Percentiles rank a stretch among this genome's conserved stretches.
These are phyloP conservation scores for Maccullochella peelii DNA, from an alignment of 2,113 vertebrate species.

Conservation along the genomic window DNA sequence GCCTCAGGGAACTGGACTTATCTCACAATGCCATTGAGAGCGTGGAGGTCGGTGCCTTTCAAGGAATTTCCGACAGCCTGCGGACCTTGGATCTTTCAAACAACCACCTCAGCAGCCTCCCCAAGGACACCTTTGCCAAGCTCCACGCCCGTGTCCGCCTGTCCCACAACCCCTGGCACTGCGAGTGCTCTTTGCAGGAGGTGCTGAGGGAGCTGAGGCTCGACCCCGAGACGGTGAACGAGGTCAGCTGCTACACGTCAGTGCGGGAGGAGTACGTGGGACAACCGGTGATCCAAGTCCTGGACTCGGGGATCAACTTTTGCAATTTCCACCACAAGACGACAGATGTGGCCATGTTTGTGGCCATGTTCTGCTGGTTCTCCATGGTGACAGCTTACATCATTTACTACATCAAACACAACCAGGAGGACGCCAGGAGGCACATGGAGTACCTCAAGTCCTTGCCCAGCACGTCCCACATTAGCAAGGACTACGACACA, in stretches of 20 bases:
- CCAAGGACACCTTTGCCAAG: slow-evolving; percentile 87
- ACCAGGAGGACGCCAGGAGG: slow-evolving; percentile 87
- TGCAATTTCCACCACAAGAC: slow-evolving; percentile 88
- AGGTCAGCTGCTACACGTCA: slow-evolving; percentile 88
- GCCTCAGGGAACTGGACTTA: slow-evolving; percentile 88
- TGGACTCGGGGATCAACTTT: slow-evolving; percentile 89
- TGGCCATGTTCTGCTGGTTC: slow-evolving; percentile 94
- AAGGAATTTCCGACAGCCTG: slow-evolving; percentile 85
- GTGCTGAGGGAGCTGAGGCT: slow-evolving; percentile 86
- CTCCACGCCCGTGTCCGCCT: slow-evolving; percentile 87
- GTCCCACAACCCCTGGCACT: slow-evolving; percentile 92
- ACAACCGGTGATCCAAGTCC: slow-evolving; percentile 87
- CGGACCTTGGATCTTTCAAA: slow-evolving; percentile 88
- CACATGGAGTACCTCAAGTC: slow-evolving; percentile 88
- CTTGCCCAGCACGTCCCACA: slow-evolving; percentile 80
- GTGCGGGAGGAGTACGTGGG: slow-evolving; percentile 86
- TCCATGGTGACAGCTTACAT: slow-evolving; percentile 89
- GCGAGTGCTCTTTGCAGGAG: slow-evolving; percentile 90
- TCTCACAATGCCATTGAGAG: slow-evolving; percentile 89
- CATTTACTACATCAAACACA: slow-evolving; percentile 90
- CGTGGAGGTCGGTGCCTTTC: slow-evolving; percentile 86
- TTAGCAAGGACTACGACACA: slow-evolving; percentile 81
- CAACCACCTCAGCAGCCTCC: slow-evolving; percentile 88
- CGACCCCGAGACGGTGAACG: slow-evolving; percentile 87
- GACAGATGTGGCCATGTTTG: slow-evolving; percentile 89